phyloP scores from a whole-genome alignment of 2,113 vertebrate genomes.

The Siphamia tubifer region DNA sequence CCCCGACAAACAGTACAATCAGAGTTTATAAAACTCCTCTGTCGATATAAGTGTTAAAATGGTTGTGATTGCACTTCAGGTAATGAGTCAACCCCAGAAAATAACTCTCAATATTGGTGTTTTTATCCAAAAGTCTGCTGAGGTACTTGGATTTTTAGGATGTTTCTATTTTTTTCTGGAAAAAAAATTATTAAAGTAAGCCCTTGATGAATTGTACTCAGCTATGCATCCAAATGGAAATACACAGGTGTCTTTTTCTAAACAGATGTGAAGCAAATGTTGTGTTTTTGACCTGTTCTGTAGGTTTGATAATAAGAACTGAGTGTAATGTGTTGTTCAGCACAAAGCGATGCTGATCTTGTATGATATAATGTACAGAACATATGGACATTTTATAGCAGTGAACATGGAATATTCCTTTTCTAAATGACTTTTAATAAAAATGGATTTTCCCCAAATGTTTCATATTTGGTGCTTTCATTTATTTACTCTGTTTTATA shows the following conservation, averaged over 20 bases:
- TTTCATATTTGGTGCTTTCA: neutral
- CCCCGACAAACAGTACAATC: slow-evolving; percentile 55
- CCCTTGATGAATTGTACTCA: slow-evolving; percentile 30
- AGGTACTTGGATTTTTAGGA: neutral
- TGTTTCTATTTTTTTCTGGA: neutral
- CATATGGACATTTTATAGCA: slow-evolving; percentile 76
- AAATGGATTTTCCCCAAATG: slow-evolving; percentile 67
- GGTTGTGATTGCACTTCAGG: neutral
- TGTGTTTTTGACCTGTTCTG: neutral
- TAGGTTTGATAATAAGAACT: neutral
- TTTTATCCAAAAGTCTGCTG: neutral
- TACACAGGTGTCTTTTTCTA: slow-evolving; percentile 51
- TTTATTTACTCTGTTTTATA: neutral
- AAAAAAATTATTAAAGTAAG: neutral
- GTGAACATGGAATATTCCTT: slow-evolving; percentile 68
- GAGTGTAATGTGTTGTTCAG: neutral
- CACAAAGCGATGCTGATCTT: slow-evolving; percentile 2
- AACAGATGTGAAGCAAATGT: slow-evolving; percentile 20
- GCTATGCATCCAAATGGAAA: slow-evolving; percentile 65
- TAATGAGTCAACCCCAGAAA: neutral
- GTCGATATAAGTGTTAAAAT: neutral
- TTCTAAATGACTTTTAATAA: slow-evolving; percentile 81
- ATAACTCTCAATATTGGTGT: accelerated
- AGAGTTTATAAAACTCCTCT: neutral
- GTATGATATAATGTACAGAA: slow-evolving; percentile 70